These are phyloP conservation scores for Pachliopta kotzebuea DNA, from an alignment of 2,888 invertebrate species.

Conservation along the genomic window DNA sequence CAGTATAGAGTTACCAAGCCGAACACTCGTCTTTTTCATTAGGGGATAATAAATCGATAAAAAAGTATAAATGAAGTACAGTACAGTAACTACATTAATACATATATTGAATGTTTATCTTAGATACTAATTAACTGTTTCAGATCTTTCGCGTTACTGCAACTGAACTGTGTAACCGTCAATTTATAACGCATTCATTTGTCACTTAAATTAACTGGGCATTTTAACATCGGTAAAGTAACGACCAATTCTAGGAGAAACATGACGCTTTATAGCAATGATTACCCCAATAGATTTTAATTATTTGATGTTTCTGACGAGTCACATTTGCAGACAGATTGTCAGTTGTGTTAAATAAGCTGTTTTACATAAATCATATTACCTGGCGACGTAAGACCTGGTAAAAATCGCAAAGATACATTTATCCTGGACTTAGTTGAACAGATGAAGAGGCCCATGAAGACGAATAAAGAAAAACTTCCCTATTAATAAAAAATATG, in stretches of 20 bases:
- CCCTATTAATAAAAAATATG: too few relatives aligned
- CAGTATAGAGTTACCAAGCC: background rate
- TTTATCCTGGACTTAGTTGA: too few relatives aligned
- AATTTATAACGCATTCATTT: slow-evolving; percentile 30
- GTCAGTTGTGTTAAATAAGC: too few relatives aligned
- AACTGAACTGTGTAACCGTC: slow-evolving; percentile 14
- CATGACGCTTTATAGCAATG: slow-evolving; percentile 24
- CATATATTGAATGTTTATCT: too few relatives aligned
- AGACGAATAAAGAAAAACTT: too few relatives aligned
- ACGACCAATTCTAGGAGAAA: slow-evolving; percentile 25
- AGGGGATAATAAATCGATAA: too few relatives aligned
- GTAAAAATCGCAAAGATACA: too few relatives aligned
- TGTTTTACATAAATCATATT: too few relatives aligned
- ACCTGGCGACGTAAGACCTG: background rate
- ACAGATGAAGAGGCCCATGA: too few relatives aligned
- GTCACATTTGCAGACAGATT: background rate
- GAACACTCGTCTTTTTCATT: background rate
- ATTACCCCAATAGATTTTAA: slow-evolving; percentile 27
- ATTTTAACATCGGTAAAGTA: slow-evolving; percentile 20
- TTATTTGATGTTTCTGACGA: slow-evolving; percentile 13
- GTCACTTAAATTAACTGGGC: slow-evolving; percentile 27
- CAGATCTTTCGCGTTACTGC: slow-evolving; percentile 7
- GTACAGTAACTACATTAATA: too few relatives aligned
- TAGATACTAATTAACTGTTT: background rate
- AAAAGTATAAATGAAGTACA: too few relatives aligned